Evolutionary conservation across 2,888 invertebrate species (phyloP).

Genomic region (Hypena proboscidalis): DNA sequence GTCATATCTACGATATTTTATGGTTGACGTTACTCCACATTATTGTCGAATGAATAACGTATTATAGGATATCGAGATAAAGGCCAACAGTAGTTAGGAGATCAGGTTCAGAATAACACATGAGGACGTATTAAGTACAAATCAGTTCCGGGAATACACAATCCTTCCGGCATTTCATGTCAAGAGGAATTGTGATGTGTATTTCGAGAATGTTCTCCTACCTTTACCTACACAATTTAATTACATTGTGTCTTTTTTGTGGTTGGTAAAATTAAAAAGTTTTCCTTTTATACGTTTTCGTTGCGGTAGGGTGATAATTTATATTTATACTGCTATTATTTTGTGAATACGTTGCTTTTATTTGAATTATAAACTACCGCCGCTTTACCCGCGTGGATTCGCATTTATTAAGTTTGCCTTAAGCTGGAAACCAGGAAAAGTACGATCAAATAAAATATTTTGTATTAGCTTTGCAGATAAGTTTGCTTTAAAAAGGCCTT

Average conservation of each 20-base stretch:
- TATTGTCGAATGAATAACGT: constrained; percentile 52
- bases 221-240: constrained; percentile 26
- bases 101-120: constrained; percentile 50
- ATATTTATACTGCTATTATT: constrained; percentile 30
- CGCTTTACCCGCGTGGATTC: constrained; percentile 17
- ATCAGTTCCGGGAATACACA: constrained; percentile 44
- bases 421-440: background rate
- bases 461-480: background rate
- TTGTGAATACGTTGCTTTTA: constrained; percentile 26
- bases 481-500: background rate
- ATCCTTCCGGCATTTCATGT: constrained; percentile 34
- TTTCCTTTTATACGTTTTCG: constrained; percentile 23
- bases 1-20: constrained; percentile 26
- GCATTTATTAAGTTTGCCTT: constrained; percentile 16
- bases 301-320: constrained; percentile 32
- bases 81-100: constrained; percentile 50
- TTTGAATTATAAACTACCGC: constrained; percentile 33
- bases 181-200: constrained; percentile 22
- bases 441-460: constrained; percentile 6
- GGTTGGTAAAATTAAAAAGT: constrained; percentile 37
- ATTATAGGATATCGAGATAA: constrained; percentile 43
- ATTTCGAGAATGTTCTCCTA: constrained; percentile 18
- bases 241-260: constrained; percentile 29
- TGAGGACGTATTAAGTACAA: constrained; percentile 52
- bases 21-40: constrained; percentile 27